Base-by-base conservation (phyloP, 2,113 vertebrate genomes). In the Isichthys henryi region DNA sequence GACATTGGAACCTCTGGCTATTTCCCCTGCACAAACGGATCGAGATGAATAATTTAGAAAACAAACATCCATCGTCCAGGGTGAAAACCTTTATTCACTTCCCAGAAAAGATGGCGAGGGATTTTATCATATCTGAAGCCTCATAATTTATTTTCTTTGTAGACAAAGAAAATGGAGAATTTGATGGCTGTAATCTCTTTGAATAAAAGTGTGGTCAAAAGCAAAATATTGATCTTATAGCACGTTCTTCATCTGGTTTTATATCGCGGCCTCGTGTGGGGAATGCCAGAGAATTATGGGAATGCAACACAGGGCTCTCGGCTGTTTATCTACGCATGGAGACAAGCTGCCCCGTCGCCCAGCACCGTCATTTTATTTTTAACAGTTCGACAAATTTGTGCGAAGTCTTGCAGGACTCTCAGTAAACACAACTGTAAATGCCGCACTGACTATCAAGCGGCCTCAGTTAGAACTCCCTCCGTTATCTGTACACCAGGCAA, bases 131-230 rank as follows among this genome's bases (percentile, higher is more conserved):
- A 93, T 92, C 77, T 92, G 46, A 53, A 92, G 89, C 87, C 58
- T 80, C 93, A 21, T 91, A 93, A 94, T 91, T 89, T 86, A 80
- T 62, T 93, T 58, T 92, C 92, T 89, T 91, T 89, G 6, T 0
- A 82, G 92, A 91, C 80, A 90, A 50, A 53, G 90, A 89, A 94
- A 92, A 93, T 49, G 88, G 91, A 92, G 90, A 93, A 90, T 91
- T 93, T 92, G 88, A 88, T 93, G 92, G 90, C 80, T 77, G 43
- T 94, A 85, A 93, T 92, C 82, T 90, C 91, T 92, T 89, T 92
- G 89, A 90, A 90, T 90, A 90, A 87, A 90, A 86, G 56, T 87
- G 88, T 58, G 89, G 83, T 90, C 84, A 90, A 77, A 86, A 49
- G 66, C 85, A 86, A 90, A 52, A 50, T 90, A 90, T 87, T 87